A percentile compares a stretch with the other conserved stretches of the same genome.
phyloP scores from a whole-genome alignment of 2,113 vertebrate species.

The Xyrauchen texanus region DNA sequence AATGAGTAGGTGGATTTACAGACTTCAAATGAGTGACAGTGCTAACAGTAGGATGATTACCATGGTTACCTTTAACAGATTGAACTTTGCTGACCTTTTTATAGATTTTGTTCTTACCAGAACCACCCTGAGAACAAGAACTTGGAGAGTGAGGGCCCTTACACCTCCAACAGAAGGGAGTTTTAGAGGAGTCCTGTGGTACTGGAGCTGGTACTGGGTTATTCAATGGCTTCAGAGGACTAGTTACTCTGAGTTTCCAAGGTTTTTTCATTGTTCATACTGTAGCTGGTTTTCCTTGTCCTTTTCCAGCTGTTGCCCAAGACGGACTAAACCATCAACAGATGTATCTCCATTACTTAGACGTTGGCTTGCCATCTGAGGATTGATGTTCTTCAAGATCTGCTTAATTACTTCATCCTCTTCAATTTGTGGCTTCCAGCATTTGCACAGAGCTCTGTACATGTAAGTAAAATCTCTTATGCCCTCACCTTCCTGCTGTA shows the following conservation, averaged over 20 bases:
- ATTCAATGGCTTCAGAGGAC: too few species aligned
- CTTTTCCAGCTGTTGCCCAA: background rate
- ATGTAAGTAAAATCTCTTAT: constrained; percentile 7
- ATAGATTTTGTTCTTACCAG: background rate
- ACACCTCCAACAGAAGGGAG: background rate
- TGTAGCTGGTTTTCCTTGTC: background rate
- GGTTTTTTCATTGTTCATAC: background rate
- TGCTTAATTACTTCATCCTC: background rate
- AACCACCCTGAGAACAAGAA: background rate
- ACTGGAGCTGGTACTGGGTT: background rate
- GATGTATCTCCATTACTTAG: background rate
- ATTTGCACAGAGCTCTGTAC: background rate
- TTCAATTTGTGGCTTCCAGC: constrained; percentile 1
- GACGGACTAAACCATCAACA: background rate
- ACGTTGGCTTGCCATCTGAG: background rate
- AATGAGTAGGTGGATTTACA: background rate
- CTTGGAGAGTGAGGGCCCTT: background rate
- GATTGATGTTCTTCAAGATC: background rate
- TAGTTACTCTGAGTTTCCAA: too few species aligned
- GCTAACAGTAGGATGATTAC: background rate
- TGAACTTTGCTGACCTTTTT: background rate
- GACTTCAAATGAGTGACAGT: background rate
- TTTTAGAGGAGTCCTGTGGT: background rate
- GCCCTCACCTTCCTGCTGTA: background rate
- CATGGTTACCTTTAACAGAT: background rate